Evolutionary conservation across 2,113 vertebrate genomes (phyloP).

Genomic region (Sminthopsis crassicaudata): DNA sequence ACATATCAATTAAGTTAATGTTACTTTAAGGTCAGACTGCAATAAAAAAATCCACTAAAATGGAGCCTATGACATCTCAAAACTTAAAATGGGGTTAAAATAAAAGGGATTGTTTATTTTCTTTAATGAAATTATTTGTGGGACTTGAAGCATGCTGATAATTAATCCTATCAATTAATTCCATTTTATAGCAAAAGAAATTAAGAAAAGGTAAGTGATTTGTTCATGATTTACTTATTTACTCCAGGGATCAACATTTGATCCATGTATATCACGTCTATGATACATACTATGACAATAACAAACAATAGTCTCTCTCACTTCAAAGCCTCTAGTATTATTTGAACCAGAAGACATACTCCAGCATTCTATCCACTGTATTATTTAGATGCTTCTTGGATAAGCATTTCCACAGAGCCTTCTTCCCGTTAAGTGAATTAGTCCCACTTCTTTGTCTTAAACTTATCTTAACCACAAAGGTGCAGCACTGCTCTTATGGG

Average conservation of each 20-base stretch:
- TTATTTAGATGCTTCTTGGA: too few relatives aligned
- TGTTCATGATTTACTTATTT: not conserved
- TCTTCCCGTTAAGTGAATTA: too few relatives aligned
- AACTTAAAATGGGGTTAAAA: not conserved
- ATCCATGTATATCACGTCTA: not conserved
- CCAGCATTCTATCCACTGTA: too few relatives aligned
- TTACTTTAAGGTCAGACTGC: slow-evolving; percentile 65
- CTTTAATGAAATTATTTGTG: not conserved
- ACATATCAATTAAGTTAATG: slow-evolving; percentile 80
- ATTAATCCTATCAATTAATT: not conserved
- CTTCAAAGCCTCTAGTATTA: not conserved
- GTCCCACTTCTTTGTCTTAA: too few relatives aligned
- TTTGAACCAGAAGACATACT: not conserved
- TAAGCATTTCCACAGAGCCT: too few relatives aligned
- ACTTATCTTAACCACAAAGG: too few relatives aligned
- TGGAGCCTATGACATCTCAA: not conserved
- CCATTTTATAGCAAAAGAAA: not conserved
- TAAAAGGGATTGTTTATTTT: not conserved
- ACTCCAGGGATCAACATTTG: not conserved
- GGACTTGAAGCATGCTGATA: not conserved
- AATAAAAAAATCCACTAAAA: slow-evolving; percentile 49
- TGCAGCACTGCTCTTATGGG: too few relatives aligned
- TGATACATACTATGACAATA: not conserved
- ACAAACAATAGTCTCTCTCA: not conserved
- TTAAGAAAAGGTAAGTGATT: not conserved